phyloP scores from a whole-genome alignment of 2,113 vertebrate species.

The Pituophis catenifer region DNA sequence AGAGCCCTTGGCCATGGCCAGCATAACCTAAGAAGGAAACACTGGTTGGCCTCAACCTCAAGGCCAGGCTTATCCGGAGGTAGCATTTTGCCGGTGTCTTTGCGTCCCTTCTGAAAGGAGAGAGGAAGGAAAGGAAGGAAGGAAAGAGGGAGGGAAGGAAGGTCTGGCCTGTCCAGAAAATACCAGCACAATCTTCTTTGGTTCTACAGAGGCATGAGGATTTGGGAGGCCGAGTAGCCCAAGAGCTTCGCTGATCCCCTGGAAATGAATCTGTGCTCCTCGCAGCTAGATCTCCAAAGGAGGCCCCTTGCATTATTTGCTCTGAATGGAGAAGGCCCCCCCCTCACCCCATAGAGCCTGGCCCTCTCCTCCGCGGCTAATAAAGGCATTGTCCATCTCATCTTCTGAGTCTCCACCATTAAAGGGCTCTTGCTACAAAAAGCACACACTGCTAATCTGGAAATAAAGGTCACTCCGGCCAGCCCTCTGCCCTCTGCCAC shows the following conservation, averaged over 20 bases:
- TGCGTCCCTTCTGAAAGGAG: no score
- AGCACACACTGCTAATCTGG: conserved; percentile 28
- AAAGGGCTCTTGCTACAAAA: conserved; percentile 30
- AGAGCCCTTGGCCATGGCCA: background rate
- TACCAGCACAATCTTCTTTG: background rate
- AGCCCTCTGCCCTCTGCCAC: conserved; percentile 57
- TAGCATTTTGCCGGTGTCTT: no score
- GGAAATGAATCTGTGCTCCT: background rate
- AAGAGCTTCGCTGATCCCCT: background rate
- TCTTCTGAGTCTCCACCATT: conserved; percentile 22
- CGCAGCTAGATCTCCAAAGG: background rate
- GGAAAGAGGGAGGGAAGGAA: background rate
- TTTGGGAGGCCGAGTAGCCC: background rate
- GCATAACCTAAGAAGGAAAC: background rate
- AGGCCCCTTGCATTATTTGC: background rate
- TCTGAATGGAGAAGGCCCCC: background rate
- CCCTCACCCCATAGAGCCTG: background rate
- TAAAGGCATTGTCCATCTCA: conserved; percentile 13
- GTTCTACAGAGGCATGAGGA: background rate
- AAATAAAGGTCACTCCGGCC: conserved; percentile 61
- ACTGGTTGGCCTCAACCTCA: no score
- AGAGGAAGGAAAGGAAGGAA: background rate
- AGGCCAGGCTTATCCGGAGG: no score
- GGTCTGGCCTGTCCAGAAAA: background rate
- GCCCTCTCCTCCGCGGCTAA: conserved; percentile 13